phyloP scores from a whole-genome alignment of 1,140 invertebrate genomes.

The Drosophila sechellia region DNA sequence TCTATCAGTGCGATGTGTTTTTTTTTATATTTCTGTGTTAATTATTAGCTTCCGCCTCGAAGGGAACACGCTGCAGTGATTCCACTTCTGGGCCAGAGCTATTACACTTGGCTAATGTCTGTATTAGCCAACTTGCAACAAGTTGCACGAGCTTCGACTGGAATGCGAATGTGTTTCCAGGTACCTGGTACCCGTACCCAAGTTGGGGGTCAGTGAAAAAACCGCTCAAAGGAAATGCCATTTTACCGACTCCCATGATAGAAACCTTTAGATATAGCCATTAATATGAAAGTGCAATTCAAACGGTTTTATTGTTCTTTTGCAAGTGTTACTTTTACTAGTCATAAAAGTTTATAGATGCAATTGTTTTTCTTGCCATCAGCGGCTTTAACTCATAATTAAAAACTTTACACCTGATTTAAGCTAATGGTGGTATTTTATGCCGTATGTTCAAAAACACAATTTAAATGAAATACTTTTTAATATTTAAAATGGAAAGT shows the following conservation, averaged over 20 bases:
- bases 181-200: conserved; percentile 5
- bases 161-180: conserved; percentile 33
- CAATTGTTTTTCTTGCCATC: no score
- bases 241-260: neutral
- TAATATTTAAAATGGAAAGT: no score
- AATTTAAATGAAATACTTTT: no score
- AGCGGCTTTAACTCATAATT: no score
- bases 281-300: no score
- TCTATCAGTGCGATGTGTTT: conserved; percentile 32
- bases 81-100: conserved; percentile 2
- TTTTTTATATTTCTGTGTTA: conserved; percentile 58
- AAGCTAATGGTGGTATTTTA: no score
- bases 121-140: conserved; percentile 30
- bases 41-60: conserved; percentile 73
- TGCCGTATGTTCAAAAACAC: no score
- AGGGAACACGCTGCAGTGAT: conserved; percentile 35
- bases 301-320: no score
- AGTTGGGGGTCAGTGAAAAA: conserved; percentile 2
- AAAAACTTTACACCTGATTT: no score
- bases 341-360: no score
- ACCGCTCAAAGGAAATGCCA: conserved; percentile 2
- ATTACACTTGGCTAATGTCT: conserved; percentile 37
- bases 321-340: no score
- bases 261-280: neutral
- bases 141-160: conserved; percentile 39